These are phyloP conservation scores for Formica aserva DNA, from an alignment of 2,888 invertebrate genomes.

Conservation along the genomic window DNA sequence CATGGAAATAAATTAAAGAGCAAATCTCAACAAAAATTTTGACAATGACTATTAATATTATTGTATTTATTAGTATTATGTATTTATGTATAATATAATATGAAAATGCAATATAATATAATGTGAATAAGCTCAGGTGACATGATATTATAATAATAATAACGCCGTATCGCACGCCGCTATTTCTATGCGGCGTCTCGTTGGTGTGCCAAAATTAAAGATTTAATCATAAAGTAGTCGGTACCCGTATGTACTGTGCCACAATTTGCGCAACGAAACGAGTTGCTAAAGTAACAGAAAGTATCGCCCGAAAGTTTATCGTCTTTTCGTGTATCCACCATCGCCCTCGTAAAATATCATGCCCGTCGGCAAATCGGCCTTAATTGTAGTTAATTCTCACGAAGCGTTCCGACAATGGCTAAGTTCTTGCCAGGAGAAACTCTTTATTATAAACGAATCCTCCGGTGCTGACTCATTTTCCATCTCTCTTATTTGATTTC, in stretches of 20 bases:
- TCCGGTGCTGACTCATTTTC: background rate
- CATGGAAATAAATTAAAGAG: background rate
- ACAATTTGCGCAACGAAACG: conserved; percentile 27
- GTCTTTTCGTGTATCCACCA: conserved; percentile 16
- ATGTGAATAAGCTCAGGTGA: background rate
- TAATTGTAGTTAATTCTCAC: conserved; percentile 74
- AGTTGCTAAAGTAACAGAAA: conserved; percentile 19
- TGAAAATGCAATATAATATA: background rate
- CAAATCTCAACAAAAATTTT: background rate
- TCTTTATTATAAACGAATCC: conserved; percentile 47
- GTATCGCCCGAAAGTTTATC: conserved; percentile 47
- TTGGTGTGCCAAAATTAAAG: conserved; percentile 9
- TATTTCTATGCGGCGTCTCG: conserved; percentile 1
- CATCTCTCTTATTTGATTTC: conserved; percentile 11
- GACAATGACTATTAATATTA: background rate
- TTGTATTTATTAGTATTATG: background rate
- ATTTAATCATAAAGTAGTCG: conserved; percentile 30
- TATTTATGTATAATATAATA: background rate
- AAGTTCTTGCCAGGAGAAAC: conserved; percentile 49
- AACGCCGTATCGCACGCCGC: background rate
- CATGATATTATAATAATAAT: background rate
- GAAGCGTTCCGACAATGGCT: conserved; percentile 63
- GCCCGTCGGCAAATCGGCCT: conserved; percentile 60
- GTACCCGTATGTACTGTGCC: background rate
- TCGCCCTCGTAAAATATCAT: conserved; percentile 58